Evolutionary conservation across 2,113 vertebrate species (phyloP), one percentile per base, ranked within the genome.

Genomic region (Heliornis fulica): DNA sequence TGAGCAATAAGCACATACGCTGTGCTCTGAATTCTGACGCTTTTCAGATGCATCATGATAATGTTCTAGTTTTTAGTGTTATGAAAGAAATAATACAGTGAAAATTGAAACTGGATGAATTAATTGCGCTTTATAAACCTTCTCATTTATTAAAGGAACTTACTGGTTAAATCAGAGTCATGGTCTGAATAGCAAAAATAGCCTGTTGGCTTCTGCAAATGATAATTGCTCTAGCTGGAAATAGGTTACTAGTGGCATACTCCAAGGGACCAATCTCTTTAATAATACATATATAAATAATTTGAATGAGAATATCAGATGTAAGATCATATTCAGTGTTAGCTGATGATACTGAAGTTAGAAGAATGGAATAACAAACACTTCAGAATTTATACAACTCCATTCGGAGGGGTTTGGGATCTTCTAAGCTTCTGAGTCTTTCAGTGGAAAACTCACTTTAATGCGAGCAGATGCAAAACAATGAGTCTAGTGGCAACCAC

Each of bases 301-400:
- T 96, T 93, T 91, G 78, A 87, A 94, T 97, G 96, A 96, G 94
- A 96, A 90, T 96, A 84, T 92, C 91, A 57, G 69, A 66, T 91
- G 64, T 74, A 65, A 61, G 43, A 63, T 80, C 31, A 19, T 26
- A 64, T 45, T 70, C 64, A 66, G 72, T 16, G 3, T 50, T 75
- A 75, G 71, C 53, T 83, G 75, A 78, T 74, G 38, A 32, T 94
- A 48, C 61, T 19, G 7, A 87, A 89, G 45, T 88, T 65, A 75
- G 38, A 84, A 66, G 69, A 54, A 87, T 9, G 64, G 63, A 78
- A 90, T 26, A 94, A 45, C 93, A 89, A 95, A 40, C 81, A 66
- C 89, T 90, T 95, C 63, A 80, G 54, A 94, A 68, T 91, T 95
- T 79, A 92, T 96, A 88, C 83, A 79, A 50, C 74, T 60, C 29